Base-by-base conservation (phyloP, 2,797 vertebrate species). In the Crax fasciolata region DNA sequence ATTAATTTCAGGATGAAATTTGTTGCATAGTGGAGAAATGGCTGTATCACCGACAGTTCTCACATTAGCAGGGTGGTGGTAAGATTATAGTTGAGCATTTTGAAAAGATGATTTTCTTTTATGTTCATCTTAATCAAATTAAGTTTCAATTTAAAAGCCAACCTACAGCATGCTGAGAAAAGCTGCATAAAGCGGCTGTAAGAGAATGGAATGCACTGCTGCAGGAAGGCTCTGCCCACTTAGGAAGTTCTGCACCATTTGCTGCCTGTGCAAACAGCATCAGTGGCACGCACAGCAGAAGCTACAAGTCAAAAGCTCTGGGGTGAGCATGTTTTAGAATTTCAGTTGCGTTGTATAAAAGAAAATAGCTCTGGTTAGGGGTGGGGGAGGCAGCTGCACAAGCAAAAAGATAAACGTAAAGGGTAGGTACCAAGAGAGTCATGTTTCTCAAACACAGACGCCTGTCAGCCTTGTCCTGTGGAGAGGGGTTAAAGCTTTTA, bases 401-500 rank as follows among this genome's bases (percentile, higher is more conserved):
- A 98, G 98, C 98, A 89, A 98, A 98, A 97, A 97, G 97, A 98
- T 90, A 97, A 98, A 98, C 98, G 97, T 95, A 98, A 98, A 98
- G 97, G 98, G 97, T 98, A 98, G 97, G 98, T 99, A 99, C 99
- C 99, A 99, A 98, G 98, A 98, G 96, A 98, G 98, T 98, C 98
- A 99, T 98, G 97, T 98, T 98, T 98, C 98, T 99, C 98, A 98
- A 98, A 98, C 98, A 98, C 98, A 98, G 98, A 98, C 98, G 98
- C 98, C 98, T 99, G 98, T 98, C 98, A 97, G 98, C 98, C 97
- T 98, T 98, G 98, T 99, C 99, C 99, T 99, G 98, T 98, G 99
- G 98, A 99, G 98, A 99, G 98, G 98, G 98, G 98, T 98, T 98
- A 98, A 97, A 98, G 98, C 98, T 98, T 98, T 98, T 98, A 97